These are phyloP conservation scores for Drosophila nebulosa DNA, from an alignment of 1,140 invertebrate genomes.

Conservation along the genomic window DNA sequence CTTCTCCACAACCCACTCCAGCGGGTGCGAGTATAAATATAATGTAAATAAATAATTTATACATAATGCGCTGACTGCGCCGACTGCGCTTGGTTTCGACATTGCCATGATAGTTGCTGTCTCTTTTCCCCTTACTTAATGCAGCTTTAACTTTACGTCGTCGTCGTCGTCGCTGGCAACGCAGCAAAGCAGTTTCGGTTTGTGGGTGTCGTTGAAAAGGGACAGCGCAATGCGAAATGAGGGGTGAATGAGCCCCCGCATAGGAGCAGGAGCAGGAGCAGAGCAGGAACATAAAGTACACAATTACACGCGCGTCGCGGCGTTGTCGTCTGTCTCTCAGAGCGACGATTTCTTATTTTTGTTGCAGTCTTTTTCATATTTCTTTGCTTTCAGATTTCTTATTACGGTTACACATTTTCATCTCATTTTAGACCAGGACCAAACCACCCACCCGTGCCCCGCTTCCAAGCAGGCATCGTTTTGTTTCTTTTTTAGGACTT, in stretches of 20 bases:
- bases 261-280: slow-evolving; percentile 2
- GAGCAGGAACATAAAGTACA: slow-evolving; percentile 50
- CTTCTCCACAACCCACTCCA: slow-evolving; percentile 2
- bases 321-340: slow-evolving; percentile 21
- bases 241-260: slow-evolving; percentile 28
- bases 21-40: slow-evolving; percentile 50
- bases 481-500: background rate
- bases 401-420: slow-evolving; percentile 28
- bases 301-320: slow-evolving; percentile 51
- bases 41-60: slow-evolving; percentile 78
- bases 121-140: slow-evolving; percentile 23
- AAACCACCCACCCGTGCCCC: slow-evolving; percentile 13
- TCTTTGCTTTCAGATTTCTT: slow-evolving; percentile 28
- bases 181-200: slow-evolving; percentile 32
- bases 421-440: slow-evolving; percentile 22
- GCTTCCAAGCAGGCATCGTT: background rate
- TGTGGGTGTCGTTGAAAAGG: slow-evolving; percentile 46
- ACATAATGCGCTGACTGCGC: slow-evolving; percentile 60
- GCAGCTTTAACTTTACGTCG: slow-evolving; percentile 33
- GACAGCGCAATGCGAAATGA: slow-evolving; percentile 10
- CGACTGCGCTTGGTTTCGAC: slow-evolving; percentile 33
- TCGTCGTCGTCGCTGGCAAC: slow-evolving; percentile 44
- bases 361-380: slow-evolving; percentile 27
- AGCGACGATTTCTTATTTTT: slow-evolving; percentile 26
- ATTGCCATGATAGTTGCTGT: slow-evolving; percentile 16